Evolutionary conservation across 2,113 vertebrate species (phyloP).

Genomic region (Mionectes macconnelli): DNA sequence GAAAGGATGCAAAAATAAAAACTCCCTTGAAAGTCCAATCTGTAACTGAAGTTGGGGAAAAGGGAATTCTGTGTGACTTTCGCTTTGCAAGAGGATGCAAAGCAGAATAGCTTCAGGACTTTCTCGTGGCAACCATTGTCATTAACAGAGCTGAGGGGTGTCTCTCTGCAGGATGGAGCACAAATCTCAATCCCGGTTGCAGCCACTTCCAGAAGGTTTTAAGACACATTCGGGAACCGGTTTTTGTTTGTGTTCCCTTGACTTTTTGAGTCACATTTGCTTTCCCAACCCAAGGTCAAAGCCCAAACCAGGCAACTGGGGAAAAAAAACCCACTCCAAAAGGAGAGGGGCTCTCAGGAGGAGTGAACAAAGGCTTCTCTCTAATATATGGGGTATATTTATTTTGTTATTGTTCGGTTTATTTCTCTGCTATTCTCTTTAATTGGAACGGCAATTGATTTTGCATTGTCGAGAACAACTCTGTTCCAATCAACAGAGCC

Average conservation of each 20-base stretch:
- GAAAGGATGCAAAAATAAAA: background rate
- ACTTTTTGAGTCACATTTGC: background rate
- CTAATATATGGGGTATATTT: background rate
- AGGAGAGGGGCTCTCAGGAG: background rate
- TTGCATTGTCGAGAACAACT: constrained; percentile 43
- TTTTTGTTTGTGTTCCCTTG: background rate
- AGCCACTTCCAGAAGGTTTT: background rate
- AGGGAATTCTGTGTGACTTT: background rate
- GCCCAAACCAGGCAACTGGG: background rate
- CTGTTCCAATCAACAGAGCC: constrained; percentile 29
- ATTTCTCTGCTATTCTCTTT: constrained; percentile 26
- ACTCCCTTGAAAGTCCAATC: background rate
- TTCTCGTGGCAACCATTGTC: background rate
- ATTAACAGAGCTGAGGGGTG: background rate
- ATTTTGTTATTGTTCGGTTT: constrained; percentile 17
- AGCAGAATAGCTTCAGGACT: background rate
- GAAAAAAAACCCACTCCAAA: background rate
- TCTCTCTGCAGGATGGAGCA: background rate
- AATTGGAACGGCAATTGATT: constrained; percentile 53
- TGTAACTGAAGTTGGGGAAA: background rate
- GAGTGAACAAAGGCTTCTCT: background rate
- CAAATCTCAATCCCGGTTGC: background rate
- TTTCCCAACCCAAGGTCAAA: background rate
- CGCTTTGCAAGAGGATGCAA: background rate
- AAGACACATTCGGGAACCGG: background rate